Evolutionary conservation across 2,113 vertebrate species (phyloP).

Genomic region (Leptosomus discolor): DNA sequence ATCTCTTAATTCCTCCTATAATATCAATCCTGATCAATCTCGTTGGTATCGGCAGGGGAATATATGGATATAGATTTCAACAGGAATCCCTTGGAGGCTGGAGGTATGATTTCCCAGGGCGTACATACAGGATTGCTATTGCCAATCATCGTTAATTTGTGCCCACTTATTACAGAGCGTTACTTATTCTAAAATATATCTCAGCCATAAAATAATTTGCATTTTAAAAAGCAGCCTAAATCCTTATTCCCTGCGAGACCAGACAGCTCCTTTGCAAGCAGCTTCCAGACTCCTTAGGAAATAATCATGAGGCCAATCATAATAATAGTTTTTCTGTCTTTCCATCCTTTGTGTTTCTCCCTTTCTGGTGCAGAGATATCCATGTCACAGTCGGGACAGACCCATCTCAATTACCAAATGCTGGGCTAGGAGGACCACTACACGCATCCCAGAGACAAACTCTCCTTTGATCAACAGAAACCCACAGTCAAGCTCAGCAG

Average conservation of each 20-base stretch:
- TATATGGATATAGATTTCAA: slow-evolving; percentile 54
- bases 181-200: slow-evolving; percentile 70
- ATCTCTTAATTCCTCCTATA: neutral
- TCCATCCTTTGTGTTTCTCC: neutral
- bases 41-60: slow-evolving; percentile 6
- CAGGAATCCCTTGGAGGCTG: slow-evolving; percentile 24
- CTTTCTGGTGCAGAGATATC: neutral
- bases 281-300: slow-evolving; percentile 57
- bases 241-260: slow-evolving; percentile 58
- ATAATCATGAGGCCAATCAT: slow-evolving; percentile 63
- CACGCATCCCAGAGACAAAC: neutral
- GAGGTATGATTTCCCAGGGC: slow-evolving; percentile 49
- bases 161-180: slow-evolving; percentile 59
- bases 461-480: slow-evolving; percentile 20
- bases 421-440: neutral
- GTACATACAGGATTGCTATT: slow-evolving; percentile 53
- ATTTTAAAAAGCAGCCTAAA: slow-evolving; percentile 71
- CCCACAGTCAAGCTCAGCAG: neutral
- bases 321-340: slow-evolving; percentile 48
- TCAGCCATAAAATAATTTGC: slow-evolving; percentile 69
- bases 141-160: slow-evolving; percentile 68
- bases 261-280: slow-evolving; percentile 62
- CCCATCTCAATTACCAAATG: neutral
- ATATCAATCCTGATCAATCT: slow-evolving; percentile 61
- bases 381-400: neutral